Evolutionary conservation across 2,797 vertebrate genomes (phyloP).

Genomic region (Fistularia commersonii): DNA sequence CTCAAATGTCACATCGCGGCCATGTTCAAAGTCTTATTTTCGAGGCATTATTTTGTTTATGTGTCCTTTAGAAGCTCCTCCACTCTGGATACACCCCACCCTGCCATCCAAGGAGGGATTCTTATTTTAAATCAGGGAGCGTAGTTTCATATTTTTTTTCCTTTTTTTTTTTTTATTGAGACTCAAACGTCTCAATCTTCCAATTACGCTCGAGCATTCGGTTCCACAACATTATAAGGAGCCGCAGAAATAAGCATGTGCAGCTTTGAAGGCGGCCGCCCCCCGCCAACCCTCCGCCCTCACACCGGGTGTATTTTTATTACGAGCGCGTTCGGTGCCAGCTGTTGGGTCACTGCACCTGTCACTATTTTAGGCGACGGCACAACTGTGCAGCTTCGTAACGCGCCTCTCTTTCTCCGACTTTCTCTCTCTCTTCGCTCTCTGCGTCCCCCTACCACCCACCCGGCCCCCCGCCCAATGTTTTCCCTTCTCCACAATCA

Average conservation of each 20-base stretch:
- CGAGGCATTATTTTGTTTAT: no score
- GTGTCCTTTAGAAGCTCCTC: no score
- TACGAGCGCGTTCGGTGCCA: constrained; percentile 35
- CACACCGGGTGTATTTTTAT: constrained; percentile 32
- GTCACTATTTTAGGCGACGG: constrained; percentile 34
- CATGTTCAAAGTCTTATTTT: no score
- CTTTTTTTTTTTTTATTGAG: not conserved
- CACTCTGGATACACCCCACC: no score
- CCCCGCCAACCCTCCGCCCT: no score
- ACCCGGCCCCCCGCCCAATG: constrained; percentile 26
- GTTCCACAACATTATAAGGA: no score
- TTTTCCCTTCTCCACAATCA: constrained; percentile 70
- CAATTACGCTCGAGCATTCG: not conserved
- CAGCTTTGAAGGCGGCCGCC: no score
- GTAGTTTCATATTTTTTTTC: not conserved
- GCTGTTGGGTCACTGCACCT: constrained; percentile 53
- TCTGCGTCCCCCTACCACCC: constrained; percentile 10
- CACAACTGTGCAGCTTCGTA: constrained; percentile 8
- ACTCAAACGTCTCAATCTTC: not conserved
- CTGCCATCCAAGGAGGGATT: not conserved
- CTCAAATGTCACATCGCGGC: not conserved
- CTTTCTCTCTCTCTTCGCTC: no score
- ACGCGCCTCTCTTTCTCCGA: no score
- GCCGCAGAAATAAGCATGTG: no score
- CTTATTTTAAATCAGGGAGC: not conserved